A percentile compares a stretch with the other conserved stretches of the same genome.
These are phyloP conservation scores for Mercenaria mercenaria DNA, from an alignment of 1,140 invertebrate genomes.

Conservation along the genomic window DNA sequence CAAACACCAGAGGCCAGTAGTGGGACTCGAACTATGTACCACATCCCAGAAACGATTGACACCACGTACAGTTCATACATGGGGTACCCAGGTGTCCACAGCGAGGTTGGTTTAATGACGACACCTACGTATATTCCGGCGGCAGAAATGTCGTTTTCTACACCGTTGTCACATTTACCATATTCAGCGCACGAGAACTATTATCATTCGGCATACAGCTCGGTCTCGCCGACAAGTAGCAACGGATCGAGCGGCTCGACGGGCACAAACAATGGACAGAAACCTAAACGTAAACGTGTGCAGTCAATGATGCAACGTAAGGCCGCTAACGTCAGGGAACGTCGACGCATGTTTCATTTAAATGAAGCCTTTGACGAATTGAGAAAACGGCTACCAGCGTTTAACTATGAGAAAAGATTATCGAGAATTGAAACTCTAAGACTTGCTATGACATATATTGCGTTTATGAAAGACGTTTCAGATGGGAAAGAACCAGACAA, in stretches of 20 bases:
- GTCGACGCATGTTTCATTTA: constrained; percentile 84
- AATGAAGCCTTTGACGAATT: constrained; percentile 85
- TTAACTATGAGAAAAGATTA: constrained; percentile 83
- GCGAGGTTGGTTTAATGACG: constrained; percentile 33
- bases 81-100: constrained; percentile 32
- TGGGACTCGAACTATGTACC: constrained; percentile 21
- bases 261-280: constrained; percentile 53
- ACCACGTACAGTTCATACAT: constrained; percentile 27
- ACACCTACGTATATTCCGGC: constrained; percentile 17
- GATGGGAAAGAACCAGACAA: constrained; percentile 74
- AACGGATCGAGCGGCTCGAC: background rate
- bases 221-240: constrained; percentile 44
- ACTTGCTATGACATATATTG: constrained; percentile 97
- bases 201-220: constrained; percentile 42
- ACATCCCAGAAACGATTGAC: constrained; percentile 36
- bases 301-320: constrained; percentile 80
- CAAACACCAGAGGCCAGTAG: background rate
- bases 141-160: constrained; percentile 39
- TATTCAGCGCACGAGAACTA: constrained; percentile 39
- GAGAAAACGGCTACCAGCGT: constrained; percentile 80
- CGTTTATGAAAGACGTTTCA: constrained; percentile 98
- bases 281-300: constrained; percentile 80
- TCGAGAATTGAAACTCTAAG: constrained; percentile 94
- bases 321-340: constrained; percentile 85
- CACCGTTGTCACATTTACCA: constrained; percentile 46